Conservation (phyloP, 2,888 invertebrate genomes). For the Athrips mouffetella region DNA sequence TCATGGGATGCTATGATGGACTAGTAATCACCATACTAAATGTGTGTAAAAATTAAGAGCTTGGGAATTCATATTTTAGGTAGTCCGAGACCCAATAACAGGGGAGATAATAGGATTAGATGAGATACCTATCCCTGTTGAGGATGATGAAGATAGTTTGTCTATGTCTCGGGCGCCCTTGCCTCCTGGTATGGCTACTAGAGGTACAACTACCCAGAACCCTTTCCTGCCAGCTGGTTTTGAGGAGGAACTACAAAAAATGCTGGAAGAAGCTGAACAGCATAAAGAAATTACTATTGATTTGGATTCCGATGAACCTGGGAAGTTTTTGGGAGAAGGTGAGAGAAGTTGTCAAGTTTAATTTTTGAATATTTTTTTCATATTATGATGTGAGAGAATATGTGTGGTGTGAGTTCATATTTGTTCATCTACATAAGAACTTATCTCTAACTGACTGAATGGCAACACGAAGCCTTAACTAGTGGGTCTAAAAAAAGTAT, state of each 20-base stretch:
- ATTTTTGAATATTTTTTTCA: neutral
- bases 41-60: no score
- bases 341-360: neutral
- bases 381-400: no score
- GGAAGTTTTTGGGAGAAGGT: constrained; percentile 74
- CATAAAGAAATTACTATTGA: constrained; percentile 60
- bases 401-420: no score
- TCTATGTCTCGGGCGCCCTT: constrained; percentile 89
- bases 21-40: no score
- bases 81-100: constrained; percentile 85
- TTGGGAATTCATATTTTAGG: constrained; percentile 57
- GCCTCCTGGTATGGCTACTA: constrained; percentile 82
- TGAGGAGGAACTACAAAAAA: constrained; percentile 73
- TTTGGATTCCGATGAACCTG: constrained; percentile 56
- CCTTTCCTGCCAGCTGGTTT: constrained; percentile 95
- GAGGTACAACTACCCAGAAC: constrained; percentile 87
- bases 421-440: no score
- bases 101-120: constrained; percentile 83
- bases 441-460: no score
- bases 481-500: no score
- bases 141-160: constrained; percentile 69
- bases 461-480: no score
- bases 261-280: constrained; percentile 53
- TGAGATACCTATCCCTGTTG: constrained; percentile 73
- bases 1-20: no score